A percentile compares a stretch with the other conserved stretches of the same genome.
Conservation (phyloP, 2,113 vertebrate genomes). For the Bujurquina vittata region DNA sequence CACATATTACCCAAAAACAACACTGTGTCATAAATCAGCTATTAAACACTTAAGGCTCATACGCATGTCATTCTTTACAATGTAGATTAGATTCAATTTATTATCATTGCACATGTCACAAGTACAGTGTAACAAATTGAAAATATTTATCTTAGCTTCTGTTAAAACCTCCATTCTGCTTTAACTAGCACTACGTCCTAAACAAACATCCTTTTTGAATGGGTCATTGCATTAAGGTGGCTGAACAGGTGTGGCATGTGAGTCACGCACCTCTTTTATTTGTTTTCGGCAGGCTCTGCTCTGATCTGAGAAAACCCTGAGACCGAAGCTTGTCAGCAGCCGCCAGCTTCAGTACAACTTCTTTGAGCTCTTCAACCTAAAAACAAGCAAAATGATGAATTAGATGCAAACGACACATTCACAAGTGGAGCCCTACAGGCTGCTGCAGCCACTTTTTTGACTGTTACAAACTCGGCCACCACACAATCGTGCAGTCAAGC, state of each 20-base stretch:
- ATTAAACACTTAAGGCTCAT: background rate
- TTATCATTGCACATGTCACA: too few relatives aligned
- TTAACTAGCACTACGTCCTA: background rate
- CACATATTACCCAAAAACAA: background rate
- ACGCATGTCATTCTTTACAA: background rate
- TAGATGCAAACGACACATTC: background rate
- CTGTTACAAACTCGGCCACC: background rate
- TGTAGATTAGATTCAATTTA: background rate
- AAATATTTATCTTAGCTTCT: background rate
- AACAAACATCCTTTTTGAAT: constrained; percentile 20
- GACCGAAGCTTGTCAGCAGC: constrained; percentile 77
- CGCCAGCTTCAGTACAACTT: constrained; percentile 77
- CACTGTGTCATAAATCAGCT: background rate
- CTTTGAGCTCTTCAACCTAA: constrained; percentile 79
- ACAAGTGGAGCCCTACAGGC: background rate
- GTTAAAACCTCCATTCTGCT: background rate
- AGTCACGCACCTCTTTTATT: constrained; percentile 81
- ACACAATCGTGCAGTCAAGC: background rate
- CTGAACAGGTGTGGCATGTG: background rate
- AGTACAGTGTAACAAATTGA: too few relatives aligned
- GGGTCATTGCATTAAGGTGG: background rate
- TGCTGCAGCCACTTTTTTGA: background rate
- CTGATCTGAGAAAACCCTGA: constrained; percentile 75
- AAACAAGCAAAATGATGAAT: background rate
- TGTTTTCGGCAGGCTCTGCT: constrained; percentile 77